phyloP scores from a whole-genome alignment of 2,888 invertebrate genomes.

The Apotomis turbidana region DNA sequence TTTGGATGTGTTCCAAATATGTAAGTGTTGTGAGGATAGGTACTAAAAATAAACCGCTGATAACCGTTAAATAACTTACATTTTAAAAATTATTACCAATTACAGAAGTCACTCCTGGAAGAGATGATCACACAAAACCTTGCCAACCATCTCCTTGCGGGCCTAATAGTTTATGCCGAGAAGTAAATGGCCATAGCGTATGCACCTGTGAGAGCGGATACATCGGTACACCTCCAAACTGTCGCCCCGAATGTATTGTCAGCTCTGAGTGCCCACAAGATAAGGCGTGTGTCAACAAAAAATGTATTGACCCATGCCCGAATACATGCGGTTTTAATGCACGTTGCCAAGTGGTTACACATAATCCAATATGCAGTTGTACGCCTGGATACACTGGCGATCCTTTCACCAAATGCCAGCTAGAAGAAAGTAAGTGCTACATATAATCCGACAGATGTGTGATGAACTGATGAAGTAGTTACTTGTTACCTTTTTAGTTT shows the following conservation, averaged over 20 bases:
- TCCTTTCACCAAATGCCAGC: constrained; percentile 88
- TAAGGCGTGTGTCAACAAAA: constrained; percentile 91
- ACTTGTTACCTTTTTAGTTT: not conserved
- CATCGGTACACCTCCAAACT: constrained; percentile 91
- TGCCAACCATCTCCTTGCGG: constrained; percentile 94
- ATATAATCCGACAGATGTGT: not conserved
- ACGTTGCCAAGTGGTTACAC: constrained; percentile 92
- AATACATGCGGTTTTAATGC: constrained; percentile 92
- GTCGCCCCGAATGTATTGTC: constrained; percentile 92
- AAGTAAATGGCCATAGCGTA: constrained; percentile 90
- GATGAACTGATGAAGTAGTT: not conserved
- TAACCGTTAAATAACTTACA: not conserved
- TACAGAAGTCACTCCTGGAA: constrained; percentile 56
- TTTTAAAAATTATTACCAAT: constrained; percentile 4
- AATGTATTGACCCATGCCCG: constrained; percentile 92
- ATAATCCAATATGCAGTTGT: constrained; percentile 94
- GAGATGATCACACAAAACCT: constrained; percentile 77
- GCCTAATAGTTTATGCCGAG: constrained; percentile 91
- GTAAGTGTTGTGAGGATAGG: too few relatives aligned
- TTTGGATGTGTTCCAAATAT: too few relatives aligned
- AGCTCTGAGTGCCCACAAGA: constrained; percentile 93
- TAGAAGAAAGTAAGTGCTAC: constrained; percentile 82
- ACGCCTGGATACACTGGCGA: constrained; percentile 90
- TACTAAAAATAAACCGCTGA: not conserved
- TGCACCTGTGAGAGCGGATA: constrained; percentile 91